Percentiles rank a stretch among this genome's conserved stretches.
Conservation (phyloP, 2,113 vertebrate genomes). For the Pseudonaja textilis region DNA sequence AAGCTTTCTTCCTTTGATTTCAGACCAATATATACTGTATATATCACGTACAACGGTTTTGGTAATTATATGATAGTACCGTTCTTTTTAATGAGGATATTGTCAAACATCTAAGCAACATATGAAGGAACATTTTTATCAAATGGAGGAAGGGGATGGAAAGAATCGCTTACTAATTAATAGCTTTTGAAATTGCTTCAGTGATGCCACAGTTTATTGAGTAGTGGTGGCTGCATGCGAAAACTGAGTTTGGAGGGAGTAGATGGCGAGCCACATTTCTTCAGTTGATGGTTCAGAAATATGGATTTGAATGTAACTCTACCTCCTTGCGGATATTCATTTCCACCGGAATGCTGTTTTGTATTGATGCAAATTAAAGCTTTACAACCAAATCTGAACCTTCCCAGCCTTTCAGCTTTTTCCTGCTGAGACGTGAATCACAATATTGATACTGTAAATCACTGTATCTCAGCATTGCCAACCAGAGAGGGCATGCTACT, state of each 20-base stretch:
- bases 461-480: slow-evolving; percentile 34
- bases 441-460: slow-evolving; percentile 37
- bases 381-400: background rate
- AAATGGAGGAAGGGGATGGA: slow-evolving; percentile 18
- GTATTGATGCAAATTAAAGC: slow-evolving; percentile 30
- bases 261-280: slow-evolving; percentile 14
- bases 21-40: slow-evolving; percentile 31
- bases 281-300: slow-evolving; percentile 21
- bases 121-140: slow-evolving; percentile 48
- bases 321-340: background rate
- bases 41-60: slow-evolving; percentile 40
- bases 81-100: slow-evolving; percentile 50
- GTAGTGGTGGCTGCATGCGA: slow-evolving; percentile 40
- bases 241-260: slow-evolving; percentile 10
- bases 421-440: slow-evolving; percentile 33
- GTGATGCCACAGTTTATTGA: slow-evolving; percentile 35
- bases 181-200: slow-evolving; percentile 37
- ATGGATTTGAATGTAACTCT: slow-evolving; percentile 1
- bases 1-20: slow-evolving; percentile 19
- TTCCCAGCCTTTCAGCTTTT: background rate
- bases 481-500: slow-evolving; percentile 30
- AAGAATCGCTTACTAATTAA: slow-evolving; percentile 42
- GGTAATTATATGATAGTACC: slow-evolving; percentile 35
- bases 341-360: slow-evolving; percentile 37
- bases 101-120: slow-evolving; percentile 46